A percentile compares a stretch with the other conserved stretches of the same genome.
phyloP scores from a whole-genome alignment of 2,113 vertebrate genomes.

The Hyla sarda region DNA sequence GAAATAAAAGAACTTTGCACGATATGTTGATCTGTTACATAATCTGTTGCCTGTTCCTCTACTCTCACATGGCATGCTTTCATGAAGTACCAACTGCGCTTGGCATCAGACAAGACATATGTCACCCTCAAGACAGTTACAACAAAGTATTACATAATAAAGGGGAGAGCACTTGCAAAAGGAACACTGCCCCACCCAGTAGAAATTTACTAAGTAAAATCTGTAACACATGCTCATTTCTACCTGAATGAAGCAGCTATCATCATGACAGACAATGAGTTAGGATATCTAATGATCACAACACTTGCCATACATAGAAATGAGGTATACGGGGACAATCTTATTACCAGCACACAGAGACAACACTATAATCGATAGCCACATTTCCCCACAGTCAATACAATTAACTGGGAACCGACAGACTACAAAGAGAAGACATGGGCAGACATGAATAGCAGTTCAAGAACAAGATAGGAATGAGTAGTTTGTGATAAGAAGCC shows the following conservation, averaged over 20 bases:
- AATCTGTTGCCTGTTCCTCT: too few species aligned
- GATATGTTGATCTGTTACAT: too few species aligned
- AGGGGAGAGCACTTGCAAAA: not conserved
- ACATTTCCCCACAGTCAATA: constrained; percentile 40
- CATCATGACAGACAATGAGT: not conserved
- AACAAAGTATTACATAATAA: not conserved
- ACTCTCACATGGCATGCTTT: too few species aligned
- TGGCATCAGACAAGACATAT: too few species aligned
- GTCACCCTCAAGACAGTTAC: too few species aligned
- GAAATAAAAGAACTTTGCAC: too few species aligned
- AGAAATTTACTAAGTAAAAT: not conserved
- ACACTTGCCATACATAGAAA: constrained; percentile 38
- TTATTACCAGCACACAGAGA: constrained; percentile 26
- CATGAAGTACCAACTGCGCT: too few species aligned
- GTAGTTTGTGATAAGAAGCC: constrained; percentile 28
- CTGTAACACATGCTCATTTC: not conserved
- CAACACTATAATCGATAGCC: constrained; percentile 29
- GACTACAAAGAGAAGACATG: constrained; percentile 24
- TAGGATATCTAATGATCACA: constrained; percentile 18
- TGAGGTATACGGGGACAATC: constrained; percentile 21
- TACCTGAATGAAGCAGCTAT: not conserved
- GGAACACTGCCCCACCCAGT: not conserved
- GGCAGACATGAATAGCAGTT: not conserved
- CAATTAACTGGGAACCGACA: constrained; percentile 31
- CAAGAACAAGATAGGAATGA: not conserved